These are phyloP conservation scores for Folsomia candida DNA, from an alignment of 2,888 invertebrate species.

Conservation along the genomic window DNA sequence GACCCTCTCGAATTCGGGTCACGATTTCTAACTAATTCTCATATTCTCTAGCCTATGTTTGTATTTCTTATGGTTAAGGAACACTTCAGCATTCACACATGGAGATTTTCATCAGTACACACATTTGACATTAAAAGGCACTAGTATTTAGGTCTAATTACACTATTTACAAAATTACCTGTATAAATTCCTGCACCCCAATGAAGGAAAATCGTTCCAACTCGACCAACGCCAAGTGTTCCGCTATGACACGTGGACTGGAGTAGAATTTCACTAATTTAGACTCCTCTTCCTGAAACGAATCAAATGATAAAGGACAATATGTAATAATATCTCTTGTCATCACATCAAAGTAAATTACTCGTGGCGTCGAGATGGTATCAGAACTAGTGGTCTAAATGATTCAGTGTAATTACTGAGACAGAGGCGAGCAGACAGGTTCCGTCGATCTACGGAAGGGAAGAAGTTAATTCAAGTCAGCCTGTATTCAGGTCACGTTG, in stretches of 20 bases:
- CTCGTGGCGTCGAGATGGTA: no score
- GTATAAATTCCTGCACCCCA: conserved; percentile 61
- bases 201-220: conserved; percentile 60
- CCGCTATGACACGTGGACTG: conserved; percentile 57
- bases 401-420: not conserved
- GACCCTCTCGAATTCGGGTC: conserved; percentile 15
- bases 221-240: conserved; percentile 61
- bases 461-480: not conserved
- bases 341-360: no score
- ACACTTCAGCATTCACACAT: no score
- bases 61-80: not conserved
- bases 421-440: not conserved
- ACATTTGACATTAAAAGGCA: not conserved
- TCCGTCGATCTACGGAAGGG: no score
- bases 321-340: no score
- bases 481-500: not conserved
- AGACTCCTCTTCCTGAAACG: not conserved
- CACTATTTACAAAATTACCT: conserved; percentile 51
- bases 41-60: not conserved
- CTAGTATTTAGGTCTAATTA: not conserved
- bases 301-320: not conserved
- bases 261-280: conserved; percentile 54
- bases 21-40: conserved; percentile 22
- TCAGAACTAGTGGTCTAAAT: no score
- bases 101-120: no score